These are phyloP conservation scores for Hoplias malabaricus DNA, from an alignment of 2,113 vertebrate species.

Conservation along the genomic window DNA sequence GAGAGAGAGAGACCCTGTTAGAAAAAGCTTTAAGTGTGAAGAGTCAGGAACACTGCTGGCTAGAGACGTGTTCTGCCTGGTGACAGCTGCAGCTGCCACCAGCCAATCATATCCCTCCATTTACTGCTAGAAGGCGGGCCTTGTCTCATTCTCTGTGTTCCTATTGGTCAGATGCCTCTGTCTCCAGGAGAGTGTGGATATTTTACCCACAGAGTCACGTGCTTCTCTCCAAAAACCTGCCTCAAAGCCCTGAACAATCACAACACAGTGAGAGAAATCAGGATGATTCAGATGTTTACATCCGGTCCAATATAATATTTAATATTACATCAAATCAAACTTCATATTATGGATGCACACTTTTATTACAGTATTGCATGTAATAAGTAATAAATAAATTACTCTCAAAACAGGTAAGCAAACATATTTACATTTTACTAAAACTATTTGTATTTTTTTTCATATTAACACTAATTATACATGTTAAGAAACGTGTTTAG, in stretches of 20 bases:
- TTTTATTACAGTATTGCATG: too few species aligned
- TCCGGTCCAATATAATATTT: too few species aligned
- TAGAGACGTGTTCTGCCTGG: conserved; percentile 77
- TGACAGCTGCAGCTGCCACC: conserved; percentile 72
- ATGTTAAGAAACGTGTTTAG: too few species aligned
- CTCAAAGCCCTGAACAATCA: conserved; percentile 23
- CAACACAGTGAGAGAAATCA: too few species aligned
- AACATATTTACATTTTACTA: too few species aligned
- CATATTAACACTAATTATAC: too few species aligned
- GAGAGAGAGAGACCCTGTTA: conserved; percentile 55
- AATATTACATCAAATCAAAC: too few species aligned
- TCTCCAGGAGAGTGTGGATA: conserved; percentile 49
- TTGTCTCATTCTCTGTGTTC: conserved; percentile 55
- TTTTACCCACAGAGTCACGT: conserved; percentile 19
- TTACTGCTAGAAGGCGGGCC: conserved; percentile 66
- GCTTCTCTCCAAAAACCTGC: conserved; percentile 34
- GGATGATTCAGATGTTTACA: too few species aligned
- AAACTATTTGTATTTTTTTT: too few species aligned
- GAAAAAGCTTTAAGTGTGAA: conserved; percentile 72
- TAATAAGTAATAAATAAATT: too few species aligned
- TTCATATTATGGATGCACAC: too few species aligned
- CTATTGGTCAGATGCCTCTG: conserved; percentile 53
- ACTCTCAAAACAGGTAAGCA: too few species aligned
- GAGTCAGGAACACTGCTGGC: conserved; percentile 62
- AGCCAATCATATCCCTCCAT: conserved; percentile 68